These are phyloP conservation scores for Chaetodon trifasciatus DNA, from an alignment of 2,797 vertebrate genomes.

Conservation along the genomic window DNA sequence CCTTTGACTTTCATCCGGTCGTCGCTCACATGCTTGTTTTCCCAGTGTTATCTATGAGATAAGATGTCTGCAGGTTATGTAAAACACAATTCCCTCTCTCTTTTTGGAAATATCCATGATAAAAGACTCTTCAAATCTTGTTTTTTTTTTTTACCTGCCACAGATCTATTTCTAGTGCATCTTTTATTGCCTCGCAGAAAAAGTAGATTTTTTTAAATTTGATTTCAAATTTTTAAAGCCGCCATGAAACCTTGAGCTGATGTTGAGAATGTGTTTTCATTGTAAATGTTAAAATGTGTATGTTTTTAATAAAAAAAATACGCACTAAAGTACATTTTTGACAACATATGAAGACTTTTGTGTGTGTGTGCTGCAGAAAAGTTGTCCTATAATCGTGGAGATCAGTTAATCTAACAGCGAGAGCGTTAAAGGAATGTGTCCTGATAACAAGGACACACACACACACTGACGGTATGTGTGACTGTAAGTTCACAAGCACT, in stretches of 20 bases:
- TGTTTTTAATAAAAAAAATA: too few species aligned
- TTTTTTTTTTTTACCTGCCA: neutral
- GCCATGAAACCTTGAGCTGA: neutral
- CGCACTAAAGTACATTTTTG: neutral
- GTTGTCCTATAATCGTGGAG: constrained; percentile 2
- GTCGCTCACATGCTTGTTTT: constrained; percentile 29
- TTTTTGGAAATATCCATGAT: neutral
- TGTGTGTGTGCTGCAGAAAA: neutral
- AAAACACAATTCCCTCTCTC: constrained; percentile 17
- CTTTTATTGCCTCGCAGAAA: neutral
- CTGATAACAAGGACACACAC: neutral
- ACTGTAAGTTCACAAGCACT: constrained; percentile 10
- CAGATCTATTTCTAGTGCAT: neutral
- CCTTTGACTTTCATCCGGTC: constrained; percentile 36
- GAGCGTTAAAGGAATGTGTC: constrained; percentile 7
- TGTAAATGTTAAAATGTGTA: too few species aligned
- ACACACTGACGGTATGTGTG: constrained; percentile 16
- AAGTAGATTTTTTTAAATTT: neutral
- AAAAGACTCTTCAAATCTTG: neutral
- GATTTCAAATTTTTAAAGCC: neutral
- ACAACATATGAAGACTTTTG: neutral
- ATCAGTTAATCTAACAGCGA: constrained; percentile 17
- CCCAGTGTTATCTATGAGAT: constrained; percentile 44
- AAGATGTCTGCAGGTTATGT: constrained; percentile 35
- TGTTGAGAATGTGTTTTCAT: neutral